Base-by-base conservation (phyloP, 2,888 invertebrate genomes). In the Microchrysa polita region DNA sequence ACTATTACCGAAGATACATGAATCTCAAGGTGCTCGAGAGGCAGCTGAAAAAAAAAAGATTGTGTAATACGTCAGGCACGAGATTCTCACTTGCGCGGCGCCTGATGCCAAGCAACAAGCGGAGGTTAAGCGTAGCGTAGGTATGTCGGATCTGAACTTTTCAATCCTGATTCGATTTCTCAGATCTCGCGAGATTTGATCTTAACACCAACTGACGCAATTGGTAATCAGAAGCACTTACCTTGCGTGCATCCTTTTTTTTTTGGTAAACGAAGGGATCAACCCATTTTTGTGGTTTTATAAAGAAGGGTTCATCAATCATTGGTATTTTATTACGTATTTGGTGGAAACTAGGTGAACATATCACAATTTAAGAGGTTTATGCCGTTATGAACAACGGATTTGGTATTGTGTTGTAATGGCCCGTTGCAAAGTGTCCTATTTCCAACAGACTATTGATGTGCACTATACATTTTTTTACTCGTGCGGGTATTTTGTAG, bases 301-400 rank as follows among this genome's bases (percentile, higher is more conserved):
- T 18, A 42, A 69, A 69, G 40, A 40, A 69, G 55, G 57, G 57
- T 69, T 69, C 57, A 69, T 57, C 69, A 57, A 65, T 55, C 69
- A 69, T 55, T 5, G 9, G 18, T 55, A 9, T 40, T n/a, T 18
- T 16, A 53, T 67, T 67, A 27, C n/a, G n/a, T 44, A 34, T 27
- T 34, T 48, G 16, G 9, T 22, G 23, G 12, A 69, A n/a, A 1
- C 1, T 16, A 42, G 42, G 57, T 57, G 7, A 55, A 40, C 42
- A 10, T 34, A 34, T 34, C 27, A 7, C 27, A 34, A 34, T 34
- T 34, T 34, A 7, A 7, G 27, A 34, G 27, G 27, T 2, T 34
- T 7, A 34, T 34, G 27, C 27, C 27, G 27, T 34, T 34, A 34
- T 34, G 27, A 34, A 34, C 27, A 34, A 34, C 27, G 27, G 27